These are phyloP conservation scores for Torymus texanus DNA, from an alignment of 2,888 invertebrate species.

Conservation along the genomic window DNA sequence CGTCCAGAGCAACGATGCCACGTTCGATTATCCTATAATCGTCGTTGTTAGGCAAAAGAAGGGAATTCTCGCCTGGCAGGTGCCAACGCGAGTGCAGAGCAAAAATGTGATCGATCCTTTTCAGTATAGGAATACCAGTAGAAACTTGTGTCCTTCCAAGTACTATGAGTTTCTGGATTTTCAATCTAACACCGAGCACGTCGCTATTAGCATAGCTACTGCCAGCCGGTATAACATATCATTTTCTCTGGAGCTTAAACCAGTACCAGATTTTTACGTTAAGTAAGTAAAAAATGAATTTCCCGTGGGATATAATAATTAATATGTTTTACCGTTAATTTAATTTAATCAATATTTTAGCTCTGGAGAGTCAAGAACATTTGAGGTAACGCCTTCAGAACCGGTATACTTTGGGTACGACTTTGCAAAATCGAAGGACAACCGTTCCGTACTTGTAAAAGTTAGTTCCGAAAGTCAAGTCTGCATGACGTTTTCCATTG, in stretches of 20 bases:
- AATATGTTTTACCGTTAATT: no score
- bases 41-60: slow-evolving; percentile 85
- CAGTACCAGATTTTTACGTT: slow-evolving; percentile 79
- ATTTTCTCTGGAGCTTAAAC: slow-evolving; percentile 79
- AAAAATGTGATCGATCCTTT: slow-evolving; percentile 56
- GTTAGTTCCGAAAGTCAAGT: slow-evolving; percentile 81
- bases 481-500: slow-evolving; percentile 88
- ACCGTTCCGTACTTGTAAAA: slow-evolving; percentile 79
- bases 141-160: slow-evolving; percentile 81
- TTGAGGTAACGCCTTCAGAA: slow-evolving; percentile 77
- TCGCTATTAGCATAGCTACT: slow-evolving; percentile 82
- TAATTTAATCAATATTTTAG: slow-evolving; percentile 55
- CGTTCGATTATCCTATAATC: slow-evolving; percentile 80
- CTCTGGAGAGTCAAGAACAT: slow-evolving; percentile 58
- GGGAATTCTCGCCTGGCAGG: slow-evolving; percentile 87
- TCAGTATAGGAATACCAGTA: slow-evolving; percentile 67
- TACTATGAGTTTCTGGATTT: slow-evolving; percentile 71
- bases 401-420: slow-evolving; percentile 80
- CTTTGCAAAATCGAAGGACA: slow-evolving; percentile 75
- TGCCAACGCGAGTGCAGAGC: slow-evolving; percentile 81
- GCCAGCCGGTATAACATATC: slow-evolving; percentile 78
- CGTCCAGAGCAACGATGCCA: slow-evolving; percentile 74
- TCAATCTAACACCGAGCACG: slow-evolving; percentile 76
- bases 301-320: no score
- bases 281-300: slow-evolving; percentile 64